Conservation (phyloP, 1,140 invertebrate species). For the Caerostris darwini region DNA sequence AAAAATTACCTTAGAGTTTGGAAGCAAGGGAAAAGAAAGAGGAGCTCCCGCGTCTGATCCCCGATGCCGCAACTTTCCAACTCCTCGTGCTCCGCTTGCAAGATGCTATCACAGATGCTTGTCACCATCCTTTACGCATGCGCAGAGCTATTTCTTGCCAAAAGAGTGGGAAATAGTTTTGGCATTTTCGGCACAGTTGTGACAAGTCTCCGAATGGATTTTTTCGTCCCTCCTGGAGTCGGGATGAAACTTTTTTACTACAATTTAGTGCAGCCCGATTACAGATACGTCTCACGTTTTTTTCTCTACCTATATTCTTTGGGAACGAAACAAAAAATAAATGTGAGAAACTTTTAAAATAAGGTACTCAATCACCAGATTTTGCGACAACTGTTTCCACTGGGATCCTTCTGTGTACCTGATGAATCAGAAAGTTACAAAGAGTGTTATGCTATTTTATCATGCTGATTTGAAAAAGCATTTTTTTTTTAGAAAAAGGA, state of each 20-base stretch:
- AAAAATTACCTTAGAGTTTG: not conserved
- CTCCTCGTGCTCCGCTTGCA: constrained; percentile 47
- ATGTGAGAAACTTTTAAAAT: not conserved
- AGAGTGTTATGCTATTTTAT: not conserved
- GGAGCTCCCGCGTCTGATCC: not conserved
- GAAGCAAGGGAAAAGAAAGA: not conserved
- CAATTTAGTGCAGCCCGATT: not conserved
- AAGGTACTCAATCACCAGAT: not conserved
- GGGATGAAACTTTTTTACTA: not conserved
- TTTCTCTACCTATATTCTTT: not conserved
- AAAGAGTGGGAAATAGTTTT: constrained; percentile 58
- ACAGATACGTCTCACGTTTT: not conserved
- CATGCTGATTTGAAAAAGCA: not conserved
- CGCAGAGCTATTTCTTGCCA: constrained; percentile 13
- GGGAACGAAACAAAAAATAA: not conserved
- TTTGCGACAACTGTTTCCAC: not conserved
- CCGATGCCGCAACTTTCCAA: constrained; percentile 34
- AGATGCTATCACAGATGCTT: constrained; percentile 51
- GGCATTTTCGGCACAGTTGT: constrained; percentile 57
- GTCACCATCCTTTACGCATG: constrained; percentile 51
- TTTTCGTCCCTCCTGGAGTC: not conserved
- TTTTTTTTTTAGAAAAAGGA: not conserved
- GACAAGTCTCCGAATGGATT: constrained; percentile 52
- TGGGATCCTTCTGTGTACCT: not conserved
- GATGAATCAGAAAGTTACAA: not conserved